Evolutionary conservation across 2,888 invertebrate species (phyloP), one percentile per base, ranked within the genome.

Genomic region (Listrodromus nycthemerus): DNA sequence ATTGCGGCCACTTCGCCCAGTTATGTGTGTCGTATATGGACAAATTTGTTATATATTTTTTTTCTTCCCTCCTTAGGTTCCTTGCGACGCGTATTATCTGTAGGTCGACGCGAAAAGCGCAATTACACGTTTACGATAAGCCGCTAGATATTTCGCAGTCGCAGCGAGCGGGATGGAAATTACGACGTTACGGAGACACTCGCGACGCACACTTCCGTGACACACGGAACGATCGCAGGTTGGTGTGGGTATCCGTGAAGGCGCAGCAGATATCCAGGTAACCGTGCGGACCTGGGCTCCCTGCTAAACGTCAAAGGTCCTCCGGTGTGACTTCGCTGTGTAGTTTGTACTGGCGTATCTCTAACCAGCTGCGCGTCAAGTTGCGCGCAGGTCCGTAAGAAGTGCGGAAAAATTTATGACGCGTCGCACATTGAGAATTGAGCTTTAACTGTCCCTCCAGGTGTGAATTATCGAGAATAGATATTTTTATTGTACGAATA

Each of bases 71-170:
- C n/a, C 10, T 24, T 41, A 2, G 5, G 21, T 45, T 41, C 27
- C 16, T 21, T 27, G 13, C 27, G 27, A 27, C 30, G 24, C 10
- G 10, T 30, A 61, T 48, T 21, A 50, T 10, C 21, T 13, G 30
- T 45, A 45, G 19, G 30, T 61, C 73, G 73, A 73, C 8, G 73
- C 41, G 41, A 30, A 73, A n/a, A 61, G 45, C 61, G 73, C 19
- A 73, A 73, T 61, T 50, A 0, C 52, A 33, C n/a, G 41, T 37
- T 13, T 33, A 33, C 19, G 33, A 52, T 52, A 70, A 70, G 10
- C 71, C 37, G 61, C 24, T 5, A 16, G 58, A 61, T 30, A 16
- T 61, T 50, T 50, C 19, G 50, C 27, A 27, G 58, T 61, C 30
- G 58, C 13, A 30, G 58, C 13, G 27, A 27, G 21, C 13, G 58